Conservation (phyloP, 2,113 vertebrate species). For the Pterocles gutturalis region DNA sequence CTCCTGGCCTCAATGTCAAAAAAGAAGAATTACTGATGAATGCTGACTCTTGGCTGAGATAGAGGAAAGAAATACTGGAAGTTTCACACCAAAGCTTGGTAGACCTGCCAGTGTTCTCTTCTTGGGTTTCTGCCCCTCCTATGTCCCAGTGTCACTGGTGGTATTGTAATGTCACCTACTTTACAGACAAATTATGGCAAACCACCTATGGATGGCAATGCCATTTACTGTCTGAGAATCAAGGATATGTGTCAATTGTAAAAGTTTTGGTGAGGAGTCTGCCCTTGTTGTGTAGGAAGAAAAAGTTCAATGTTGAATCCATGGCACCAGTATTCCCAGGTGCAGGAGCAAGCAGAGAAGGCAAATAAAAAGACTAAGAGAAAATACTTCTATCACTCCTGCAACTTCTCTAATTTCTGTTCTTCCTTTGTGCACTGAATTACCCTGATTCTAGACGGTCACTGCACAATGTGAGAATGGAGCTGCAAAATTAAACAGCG, state of each 20-base stretch:
- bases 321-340: accelerated
- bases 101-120: not conserved
- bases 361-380: not conserved
- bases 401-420: not conserved
- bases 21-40: not conserved
- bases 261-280: not conserved
- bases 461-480: not conserved
- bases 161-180: not conserved
- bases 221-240: not conserved
- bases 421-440: not conserved
- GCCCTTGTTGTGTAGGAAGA: not conserved
- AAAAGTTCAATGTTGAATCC: not conserved
- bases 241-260: not conserved
- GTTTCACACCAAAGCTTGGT: not conserved
- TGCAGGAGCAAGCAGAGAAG: not conserved
- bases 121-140: not conserved
- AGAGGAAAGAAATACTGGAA: not conserved
- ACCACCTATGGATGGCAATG: not conserved
- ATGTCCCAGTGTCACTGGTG: not conserved
- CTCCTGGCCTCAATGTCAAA: not conserved
- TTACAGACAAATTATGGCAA: not conserved
- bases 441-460: not conserved
- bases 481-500: not conserved
- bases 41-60: not conserved
- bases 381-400: not conserved